These are phyloP conservation scores for Amblyjoppa fuscipennis DNA, from an alignment of 2,888 invertebrate genomes.

Conservation along the genomic window DNA sequence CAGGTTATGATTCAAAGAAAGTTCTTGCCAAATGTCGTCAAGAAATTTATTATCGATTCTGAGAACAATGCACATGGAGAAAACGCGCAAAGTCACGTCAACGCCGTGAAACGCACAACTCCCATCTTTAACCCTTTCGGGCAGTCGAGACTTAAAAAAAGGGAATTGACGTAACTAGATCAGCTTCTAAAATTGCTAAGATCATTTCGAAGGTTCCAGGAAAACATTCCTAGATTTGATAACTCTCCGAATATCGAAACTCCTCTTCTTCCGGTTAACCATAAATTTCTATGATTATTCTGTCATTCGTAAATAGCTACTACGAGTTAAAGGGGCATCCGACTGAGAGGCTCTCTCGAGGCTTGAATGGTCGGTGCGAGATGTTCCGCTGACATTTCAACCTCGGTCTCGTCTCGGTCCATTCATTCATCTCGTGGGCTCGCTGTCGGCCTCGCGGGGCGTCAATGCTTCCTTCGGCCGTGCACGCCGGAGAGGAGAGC, in stretches of 20 bases:
- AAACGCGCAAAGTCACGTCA: too few species aligned
- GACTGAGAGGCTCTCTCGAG: conserved; percentile 22
- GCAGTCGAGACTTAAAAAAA: too few species aligned
- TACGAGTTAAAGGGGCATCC: not conserved
- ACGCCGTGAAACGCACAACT: too few species aligned
- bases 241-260: not conserved
- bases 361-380: conserved; percentile 61
- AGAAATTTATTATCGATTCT: not conserved
- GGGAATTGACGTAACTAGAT: not conserved
- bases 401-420: conserved; percentile 54
- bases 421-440: conserved; percentile 58
- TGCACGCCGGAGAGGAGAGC: conserved; percentile 4
- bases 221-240: not conserved
- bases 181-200: not conserved
- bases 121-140: too few species aligned
- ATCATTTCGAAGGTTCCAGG: not conserved
- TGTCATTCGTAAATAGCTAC: conserved; percentile 15
- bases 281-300: conserved; percentile 14
- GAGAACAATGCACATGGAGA: too few species aligned
- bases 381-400: conserved; percentile 40
- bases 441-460: conserved; percentile 52
- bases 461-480: conserved; percentile 29
- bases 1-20: too few species aligned
- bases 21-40: not conserved
- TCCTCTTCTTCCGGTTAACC: not conserved